These are phyloP conservation scores for Australoheros scitulus DNA, from an alignment of 2,113 vertebrate species.

Conservation along the genomic window DNA sequence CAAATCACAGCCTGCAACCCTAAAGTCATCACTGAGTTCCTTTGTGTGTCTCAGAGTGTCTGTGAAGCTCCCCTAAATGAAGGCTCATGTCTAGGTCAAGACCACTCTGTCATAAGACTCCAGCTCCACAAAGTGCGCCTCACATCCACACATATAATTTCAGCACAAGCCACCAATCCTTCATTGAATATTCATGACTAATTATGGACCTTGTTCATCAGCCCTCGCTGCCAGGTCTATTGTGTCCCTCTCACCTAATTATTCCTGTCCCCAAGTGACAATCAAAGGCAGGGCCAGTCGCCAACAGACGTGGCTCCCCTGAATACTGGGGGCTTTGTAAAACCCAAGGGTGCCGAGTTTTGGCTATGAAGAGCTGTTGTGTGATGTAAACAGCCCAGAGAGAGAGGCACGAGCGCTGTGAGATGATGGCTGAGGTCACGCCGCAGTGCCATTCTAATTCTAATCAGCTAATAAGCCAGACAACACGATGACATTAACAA, in stretches of 20 bases:
- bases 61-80: constrained; percentile 30
- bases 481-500: constrained; percentile 11
- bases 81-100: constrained; percentile 51
- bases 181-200: constrained; percentile 82
- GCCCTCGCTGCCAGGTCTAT: constrained; percentile 60
- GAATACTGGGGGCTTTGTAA: constrained; percentile 59
- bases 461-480: constrained; percentile 57
- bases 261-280: constrained; percentile 68
- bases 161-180: constrained; percentile 37
- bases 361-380: constrained; percentile 36
- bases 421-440: constrained; percentile 34
- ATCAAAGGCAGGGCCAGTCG: constrained; percentile 62
- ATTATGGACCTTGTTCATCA: constrained; percentile 67
- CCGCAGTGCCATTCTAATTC: constrained; percentile 58
- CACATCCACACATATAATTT: constrained; percentile 51
- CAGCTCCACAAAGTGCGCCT: constrained; percentile 42
- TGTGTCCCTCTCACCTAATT: constrained; percentile 74
- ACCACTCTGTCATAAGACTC: constrained; percentile 33
- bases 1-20: neutral
- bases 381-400: constrained; percentile 49
- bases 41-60: constrained; percentile 11
- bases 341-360: constrained; percentile 37
- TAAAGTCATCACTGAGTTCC: neutral
- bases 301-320: constrained; percentile 49
- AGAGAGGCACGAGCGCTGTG: constrained; percentile 2